Percentiles rank a stretch among this genome's conserved stretches.
Evolutionary conservation across 1,140 invertebrate species (phyloP).

Genomic region (Tigriopus japonicus): DNA sequence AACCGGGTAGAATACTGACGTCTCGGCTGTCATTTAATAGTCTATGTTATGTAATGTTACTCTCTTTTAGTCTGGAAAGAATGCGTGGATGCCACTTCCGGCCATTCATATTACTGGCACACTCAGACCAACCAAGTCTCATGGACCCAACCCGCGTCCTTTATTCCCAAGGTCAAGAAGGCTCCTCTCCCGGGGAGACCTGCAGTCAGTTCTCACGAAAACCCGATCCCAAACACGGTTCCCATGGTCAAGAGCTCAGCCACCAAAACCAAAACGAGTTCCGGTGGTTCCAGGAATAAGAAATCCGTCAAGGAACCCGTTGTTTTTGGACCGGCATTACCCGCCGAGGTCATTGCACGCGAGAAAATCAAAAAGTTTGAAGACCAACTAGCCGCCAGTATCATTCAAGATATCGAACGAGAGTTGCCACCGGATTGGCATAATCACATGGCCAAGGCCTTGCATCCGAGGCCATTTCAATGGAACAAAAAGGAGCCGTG

Average conservation of each 20-base stretch:
- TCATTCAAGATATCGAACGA: background rate
- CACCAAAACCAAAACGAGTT: background rate
- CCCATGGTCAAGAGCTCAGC: background rate
- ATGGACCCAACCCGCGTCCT: constrained; percentile 44
- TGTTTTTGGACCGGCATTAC: background rate
- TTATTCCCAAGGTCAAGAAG: constrained; percentile 19
- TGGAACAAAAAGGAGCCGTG: background rate
- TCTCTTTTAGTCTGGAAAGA: constrained; percentile 36
- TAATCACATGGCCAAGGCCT: background rate
- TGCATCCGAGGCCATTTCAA: background rate
- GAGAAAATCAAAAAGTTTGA: background rate
- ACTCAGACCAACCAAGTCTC: constrained; percentile 46
- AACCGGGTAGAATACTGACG: too few species aligned
- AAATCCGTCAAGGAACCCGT: background rate
- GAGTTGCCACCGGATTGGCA: constrained; percentile 4
- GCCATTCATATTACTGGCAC: constrained; percentile 54
- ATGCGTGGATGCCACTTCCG: constrained; percentile 42
- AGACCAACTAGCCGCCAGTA: background rate
- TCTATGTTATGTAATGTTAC: too few species aligned
- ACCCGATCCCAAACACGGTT: background rate
- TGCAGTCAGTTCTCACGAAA: background rate
- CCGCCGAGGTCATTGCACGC: background rate
- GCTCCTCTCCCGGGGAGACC: background rate
- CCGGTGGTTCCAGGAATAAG: too few species aligned
- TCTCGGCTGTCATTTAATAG: too few species aligned